These are phyloP conservation scores for Bujurquina vittata DNA, from an alignment of 2,113 vertebrate species.

Conservation along the genomic window DNA sequence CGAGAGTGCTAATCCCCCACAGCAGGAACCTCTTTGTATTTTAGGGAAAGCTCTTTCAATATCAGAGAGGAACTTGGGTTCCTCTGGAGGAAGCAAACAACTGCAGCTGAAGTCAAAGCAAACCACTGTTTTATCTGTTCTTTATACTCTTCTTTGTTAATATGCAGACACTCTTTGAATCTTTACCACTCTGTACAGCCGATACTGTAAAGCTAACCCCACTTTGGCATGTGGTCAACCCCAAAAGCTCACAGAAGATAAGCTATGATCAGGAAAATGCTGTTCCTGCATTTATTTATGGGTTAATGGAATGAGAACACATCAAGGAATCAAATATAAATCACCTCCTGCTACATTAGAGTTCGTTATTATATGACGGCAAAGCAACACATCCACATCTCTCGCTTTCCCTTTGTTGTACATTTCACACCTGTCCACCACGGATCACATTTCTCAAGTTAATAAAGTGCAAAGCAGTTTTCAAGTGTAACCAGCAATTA, in stretches of 20 bases:
- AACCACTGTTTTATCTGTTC: background rate
- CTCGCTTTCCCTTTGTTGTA: background rate
- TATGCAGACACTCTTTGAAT: too few relatives aligned
- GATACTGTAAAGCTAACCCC: background rate
- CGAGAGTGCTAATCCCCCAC: background rate
- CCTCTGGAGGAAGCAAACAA: background rate
- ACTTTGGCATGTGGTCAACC: background rate
- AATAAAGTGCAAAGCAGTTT: constrained; percentile 41
- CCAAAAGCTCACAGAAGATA: background rate
- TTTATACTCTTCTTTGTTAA: accelerated
- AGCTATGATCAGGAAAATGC: background rate
- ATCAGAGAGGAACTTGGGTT: background rate
- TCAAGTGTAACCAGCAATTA: constrained; percentile 45
- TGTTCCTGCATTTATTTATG: background rate
- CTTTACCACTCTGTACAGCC: background rate
- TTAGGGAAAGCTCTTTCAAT: background rate
- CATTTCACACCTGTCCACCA: constrained; percentile 62
- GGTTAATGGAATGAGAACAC: background rate
- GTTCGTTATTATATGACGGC: constrained; percentile 10
- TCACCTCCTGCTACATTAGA: background rate
- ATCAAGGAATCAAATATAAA: background rate
- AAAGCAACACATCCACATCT: constrained; percentile 42
- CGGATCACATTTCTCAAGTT: constrained; percentile 27
- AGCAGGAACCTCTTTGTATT: accelerated
- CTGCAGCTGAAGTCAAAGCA: background rate